Evolutionary conservation across 1,140 invertebrate genomes (phyloP).

Genomic region (Cyrtorhinus lividipennis): DNA sequence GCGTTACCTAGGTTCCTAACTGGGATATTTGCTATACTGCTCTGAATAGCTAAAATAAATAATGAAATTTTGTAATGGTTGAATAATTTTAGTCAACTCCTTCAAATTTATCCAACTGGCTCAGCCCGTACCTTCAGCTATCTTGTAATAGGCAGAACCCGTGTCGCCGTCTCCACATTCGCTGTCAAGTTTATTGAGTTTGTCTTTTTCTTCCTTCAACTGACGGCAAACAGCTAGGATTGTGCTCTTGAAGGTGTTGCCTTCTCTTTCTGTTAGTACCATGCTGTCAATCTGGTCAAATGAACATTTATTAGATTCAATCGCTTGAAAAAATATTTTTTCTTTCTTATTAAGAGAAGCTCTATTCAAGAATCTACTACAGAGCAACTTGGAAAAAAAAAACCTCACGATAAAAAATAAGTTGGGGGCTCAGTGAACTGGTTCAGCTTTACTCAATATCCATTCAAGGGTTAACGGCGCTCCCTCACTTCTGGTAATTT

Average conservation of each 20-base stretch:
- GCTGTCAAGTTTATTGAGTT: constrained; percentile 54
- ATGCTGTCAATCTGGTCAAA: constrained; percentile 26
- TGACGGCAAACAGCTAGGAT: constrained; percentile 35
- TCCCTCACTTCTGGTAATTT: constrained; percentile 16
- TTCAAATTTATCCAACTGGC: background rate
- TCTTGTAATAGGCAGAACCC: constrained; percentile 51
- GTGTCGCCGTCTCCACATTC: constrained; percentile 71
- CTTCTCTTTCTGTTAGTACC: constrained; percentile 28
- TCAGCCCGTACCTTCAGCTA: constrained; percentile 38
- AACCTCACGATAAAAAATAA: too few relatives aligned
- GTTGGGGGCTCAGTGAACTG: too few relatives aligned
- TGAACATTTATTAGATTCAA: constrained; percentile 8
- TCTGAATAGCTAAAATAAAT: constrained; percentile 17
- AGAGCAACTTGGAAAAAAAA: too few relatives aligned
- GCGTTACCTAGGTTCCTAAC: constrained; percentile 33
- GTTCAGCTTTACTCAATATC: too few relatives aligned
- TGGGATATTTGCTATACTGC: constrained; percentile 9
- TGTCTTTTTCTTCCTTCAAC: constrained; percentile 39
- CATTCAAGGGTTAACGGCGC: too few relatives aligned
- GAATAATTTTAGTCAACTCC: background rate
- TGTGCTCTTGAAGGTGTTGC: constrained; percentile 33
- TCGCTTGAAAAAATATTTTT: too few relatives aligned
- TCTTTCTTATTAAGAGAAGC: too few relatives aligned
- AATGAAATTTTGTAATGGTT: background rate
- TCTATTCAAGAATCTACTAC: too few relatives aligned